Base-by-base conservation (phyloP, 1,140 invertebrate genomes). In the Caenorhabditis latens region DNA sequence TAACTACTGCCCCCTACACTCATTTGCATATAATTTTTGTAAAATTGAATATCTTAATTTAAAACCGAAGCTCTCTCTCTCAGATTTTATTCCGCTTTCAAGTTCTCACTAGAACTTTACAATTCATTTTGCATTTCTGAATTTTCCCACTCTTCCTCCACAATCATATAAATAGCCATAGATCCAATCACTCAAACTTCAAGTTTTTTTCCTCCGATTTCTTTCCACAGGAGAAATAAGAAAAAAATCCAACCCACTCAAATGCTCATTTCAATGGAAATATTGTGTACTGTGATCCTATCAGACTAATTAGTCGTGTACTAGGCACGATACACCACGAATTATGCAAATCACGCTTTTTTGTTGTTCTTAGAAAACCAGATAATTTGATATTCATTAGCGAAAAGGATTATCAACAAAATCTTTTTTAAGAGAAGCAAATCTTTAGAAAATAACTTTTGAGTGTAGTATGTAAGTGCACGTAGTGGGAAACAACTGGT, bases 91-190 rank as follows among this genome's bases (percentile, higher is more conserved):
- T 71, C 40, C 42, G 13, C 19, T 19, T n/a, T 46, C 65, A 71
- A 43, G 65, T 71, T 46, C 42, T 46, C 65, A 71, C 40, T 7
- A 46, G 8, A 14, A 46, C 46, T 71, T 71, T 43, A 19, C 1
- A 71, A 71, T 32, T 65, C 1, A 40, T 43, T 46, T 71, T 16
- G 42, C 4, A n/a, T n/a, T 71, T 46, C 46, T 43, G 14, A 24
- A 32, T 46, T 71, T 46, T 19, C 16, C 8, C n/a, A 71, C 24
- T 71, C 16, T 32, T 43, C 65, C 40, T 32, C 6, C 61, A 65
- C 32, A 65, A 65, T 46, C 65, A 46, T 43, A 71, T 43, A 46
- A 75, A 75, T 75, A 46, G 43, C 21, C 46, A 46, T 7, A 46
- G n/a, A n/a, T 13, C 50, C 50, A 16, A 53, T 53, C 50, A 75